Evolutionary conservation across 2,888 invertebrate species (phyloP).

Genomic region (Lapara coniferarum): DNA sequence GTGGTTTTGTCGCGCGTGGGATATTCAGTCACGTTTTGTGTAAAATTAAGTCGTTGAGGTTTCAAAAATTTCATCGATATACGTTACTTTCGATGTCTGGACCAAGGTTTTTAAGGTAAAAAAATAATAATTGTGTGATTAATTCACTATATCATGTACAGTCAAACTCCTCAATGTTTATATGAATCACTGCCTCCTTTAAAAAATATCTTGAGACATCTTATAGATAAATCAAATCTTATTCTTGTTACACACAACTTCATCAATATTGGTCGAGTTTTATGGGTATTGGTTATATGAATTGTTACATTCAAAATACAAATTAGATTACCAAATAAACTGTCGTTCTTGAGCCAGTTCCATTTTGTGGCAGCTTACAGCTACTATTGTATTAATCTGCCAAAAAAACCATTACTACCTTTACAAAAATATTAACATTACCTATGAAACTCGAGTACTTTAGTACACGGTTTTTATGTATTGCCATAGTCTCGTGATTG

Average conservation of each 20-base stretch:
- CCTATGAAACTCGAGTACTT: conserved; percentile 15
- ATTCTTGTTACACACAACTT: conserved; percentile 12
- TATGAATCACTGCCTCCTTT: conserved; percentile 54
- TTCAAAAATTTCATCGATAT: conserved; percentile 30
- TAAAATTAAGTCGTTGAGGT: conserved; percentile 33
- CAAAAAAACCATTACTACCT: conserved; percentile 20
- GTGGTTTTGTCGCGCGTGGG: conserved; percentile 44
- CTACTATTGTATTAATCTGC: conserved; percentile 15
- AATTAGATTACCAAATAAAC: background rate
- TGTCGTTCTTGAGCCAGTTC: background rate
- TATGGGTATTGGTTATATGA: conserved; percentile 10
- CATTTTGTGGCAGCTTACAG: background rate
- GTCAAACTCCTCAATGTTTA: conserved; percentile 47
- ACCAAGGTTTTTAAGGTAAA: conserved; percentile 55
- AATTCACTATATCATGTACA: conserved; percentile 42
- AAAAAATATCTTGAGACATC: conserved; percentile 42
- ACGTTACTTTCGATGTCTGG: conserved; percentile 46
- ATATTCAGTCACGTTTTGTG: conserved; percentile 44
- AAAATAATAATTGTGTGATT: conserved; percentile 31
- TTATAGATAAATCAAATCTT: conserved; percentile 52
- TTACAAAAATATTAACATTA: background rate
- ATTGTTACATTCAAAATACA: background rate
- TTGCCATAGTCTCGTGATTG: conserved; percentile 4
- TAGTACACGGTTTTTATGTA: conserved; percentile 18
- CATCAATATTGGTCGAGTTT: background rate